These are phyloP conservation scores for Raja brachyura DNA, from an alignment of 2,113 vertebrate genomes.

Conservation along the genomic window DNA sequence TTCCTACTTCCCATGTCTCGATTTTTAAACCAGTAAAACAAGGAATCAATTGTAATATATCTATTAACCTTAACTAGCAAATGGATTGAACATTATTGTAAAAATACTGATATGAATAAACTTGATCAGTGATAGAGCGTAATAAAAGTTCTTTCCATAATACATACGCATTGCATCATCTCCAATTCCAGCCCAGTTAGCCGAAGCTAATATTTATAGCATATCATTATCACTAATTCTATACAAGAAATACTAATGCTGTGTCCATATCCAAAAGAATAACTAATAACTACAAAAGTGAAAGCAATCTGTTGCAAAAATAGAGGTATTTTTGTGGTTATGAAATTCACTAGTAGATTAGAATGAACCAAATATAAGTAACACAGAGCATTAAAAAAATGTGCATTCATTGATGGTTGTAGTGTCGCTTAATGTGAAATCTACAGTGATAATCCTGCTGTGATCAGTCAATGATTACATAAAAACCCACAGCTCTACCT, in stretches of 20 bases:
- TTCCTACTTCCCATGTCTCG: not conserved
- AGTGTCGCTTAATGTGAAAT: not conserved
- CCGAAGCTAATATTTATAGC: not conserved
- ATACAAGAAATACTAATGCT: not conserved
- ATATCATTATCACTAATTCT: not conserved
- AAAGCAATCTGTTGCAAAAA: not conserved
- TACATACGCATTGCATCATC: not conserved
- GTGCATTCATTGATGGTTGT: not conserved
- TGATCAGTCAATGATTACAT: not conserved
- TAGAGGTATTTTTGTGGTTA: not conserved
- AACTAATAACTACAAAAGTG: not conserved
- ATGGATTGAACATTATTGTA: not conserved
- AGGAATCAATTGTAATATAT: not conserved
- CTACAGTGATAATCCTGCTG: not conserved
- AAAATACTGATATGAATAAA: not conserved
- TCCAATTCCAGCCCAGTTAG: not conserved
- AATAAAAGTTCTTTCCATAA: not conserved
- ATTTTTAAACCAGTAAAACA: not conserved
- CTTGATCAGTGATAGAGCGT: not conserved
- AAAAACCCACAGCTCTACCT: not conserved
- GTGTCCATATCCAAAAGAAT: not conserved
- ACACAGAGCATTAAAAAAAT: not conserved
- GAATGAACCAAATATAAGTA: not conserved
- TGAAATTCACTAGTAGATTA: not conserved
- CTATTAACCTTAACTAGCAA: not conserved